These are phyloP conservation scores for Stichopus chloronotus DNA, from an alignment of 35 echinoderm and acorn worm species.

Conservation along the genomic window DNA sequence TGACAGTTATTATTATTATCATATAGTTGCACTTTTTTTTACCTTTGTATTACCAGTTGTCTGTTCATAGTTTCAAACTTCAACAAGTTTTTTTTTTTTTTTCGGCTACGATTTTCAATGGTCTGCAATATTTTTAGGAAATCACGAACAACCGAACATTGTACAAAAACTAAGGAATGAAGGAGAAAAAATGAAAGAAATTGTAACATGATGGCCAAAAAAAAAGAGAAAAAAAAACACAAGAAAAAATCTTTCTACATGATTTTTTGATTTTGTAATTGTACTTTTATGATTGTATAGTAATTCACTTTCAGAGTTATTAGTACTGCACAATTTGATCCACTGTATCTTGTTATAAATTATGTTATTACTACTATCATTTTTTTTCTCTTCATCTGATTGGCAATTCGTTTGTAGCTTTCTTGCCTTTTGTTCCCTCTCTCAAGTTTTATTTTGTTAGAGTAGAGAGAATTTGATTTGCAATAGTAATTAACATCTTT, in stretches of 20 bases:
- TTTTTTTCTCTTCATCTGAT: conserved; percentile 2
- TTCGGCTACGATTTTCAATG: neutral
- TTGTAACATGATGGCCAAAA: neutral
- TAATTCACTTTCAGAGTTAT: conserved; percentile 39
- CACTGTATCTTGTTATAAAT: conserved; percentile 43
- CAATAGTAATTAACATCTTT: conserved; percentile 39
- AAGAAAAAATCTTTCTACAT: conserved; percentile 4
- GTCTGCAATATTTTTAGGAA: conserved; percentile 18
- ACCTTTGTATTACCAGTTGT: conserved; percentile 18
- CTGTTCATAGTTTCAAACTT: conserved; percentile 9
- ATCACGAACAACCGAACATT: neutral
- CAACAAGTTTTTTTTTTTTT: neutral
- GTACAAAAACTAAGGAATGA: neutral
- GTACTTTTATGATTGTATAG: conserved; percentile 53
- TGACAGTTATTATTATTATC: neutral
- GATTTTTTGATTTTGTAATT: conserved; percentile 20
- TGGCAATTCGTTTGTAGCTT: conserved; percentile 39
- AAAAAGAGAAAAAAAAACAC: neutral
- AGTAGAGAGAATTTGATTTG: conserved; percentile 30
- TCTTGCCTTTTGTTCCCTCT: conserved; percentile 38
- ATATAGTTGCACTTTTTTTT: neutral
- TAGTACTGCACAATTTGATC: conserved; percentile 47
- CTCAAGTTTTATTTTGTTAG: neutral
- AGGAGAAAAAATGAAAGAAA: neutral
- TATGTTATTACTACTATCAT: conserved; percentile 17